Evolutionary conservation across 2,797 vertebrate genomes (phyloP).

Genomic region (Natrix natrix): DNA sequence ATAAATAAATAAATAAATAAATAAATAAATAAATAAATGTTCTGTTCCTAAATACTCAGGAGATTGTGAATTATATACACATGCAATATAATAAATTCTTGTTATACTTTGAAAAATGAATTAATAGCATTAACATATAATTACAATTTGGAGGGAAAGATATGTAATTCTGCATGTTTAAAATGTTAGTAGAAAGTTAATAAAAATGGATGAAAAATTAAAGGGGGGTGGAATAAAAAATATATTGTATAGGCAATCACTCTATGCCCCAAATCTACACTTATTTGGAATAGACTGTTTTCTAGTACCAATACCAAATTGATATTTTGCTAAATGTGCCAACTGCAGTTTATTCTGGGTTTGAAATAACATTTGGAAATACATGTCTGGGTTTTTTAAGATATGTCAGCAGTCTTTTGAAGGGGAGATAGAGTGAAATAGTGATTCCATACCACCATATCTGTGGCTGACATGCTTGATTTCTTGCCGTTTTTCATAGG

Average conservation of each 20-base stretch:
- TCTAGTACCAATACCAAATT: background rate
- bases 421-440: background rate
- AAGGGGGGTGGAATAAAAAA: background rate
- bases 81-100: too few relatives aligned
- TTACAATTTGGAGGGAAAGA: background rate
- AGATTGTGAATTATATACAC: fast-evolving
- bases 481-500: background rate
- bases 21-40: too few relatives aligned
- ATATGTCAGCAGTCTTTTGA: background rate
- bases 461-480: background rate
- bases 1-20: too few relatives aligned
- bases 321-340: background rate
- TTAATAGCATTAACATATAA: background rate
- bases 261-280: background rate
- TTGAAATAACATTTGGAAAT: background rate
- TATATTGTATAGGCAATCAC: background rate
- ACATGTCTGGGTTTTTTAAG: background rate
- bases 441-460: background rate
- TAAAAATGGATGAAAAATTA: background rate
- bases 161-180: fast-evolving
- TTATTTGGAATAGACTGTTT: background rate
- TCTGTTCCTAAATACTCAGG: background rate
- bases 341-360: background rate
- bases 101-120: background rate
- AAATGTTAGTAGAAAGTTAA: background rate